These are phyloP conservation scores for Abrostola tripartita DNA, from an alignment of 2,888 invertebrate species.

Conservation along the genomic window DNA sequence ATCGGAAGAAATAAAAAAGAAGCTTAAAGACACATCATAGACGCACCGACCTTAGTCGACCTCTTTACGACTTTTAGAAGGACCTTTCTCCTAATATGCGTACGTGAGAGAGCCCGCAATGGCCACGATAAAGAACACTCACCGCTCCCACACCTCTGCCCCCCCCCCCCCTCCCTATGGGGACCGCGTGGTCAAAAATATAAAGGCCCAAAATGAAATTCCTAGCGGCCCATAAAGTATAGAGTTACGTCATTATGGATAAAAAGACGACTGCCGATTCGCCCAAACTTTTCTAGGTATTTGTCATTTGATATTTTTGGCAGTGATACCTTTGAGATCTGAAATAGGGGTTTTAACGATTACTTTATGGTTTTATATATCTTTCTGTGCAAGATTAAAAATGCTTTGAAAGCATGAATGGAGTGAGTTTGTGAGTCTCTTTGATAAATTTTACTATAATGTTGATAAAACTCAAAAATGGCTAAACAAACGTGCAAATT, in stretches of 20 bases:
- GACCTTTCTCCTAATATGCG: constrained; percentile 78
- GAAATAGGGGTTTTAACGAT: constrained; percentile 21
- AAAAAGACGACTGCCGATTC: constrained; percentile 64
- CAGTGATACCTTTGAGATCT: constrained; percentile 47
- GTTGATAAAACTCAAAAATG: not conserved
- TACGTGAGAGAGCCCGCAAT: constrained; percentile 76
- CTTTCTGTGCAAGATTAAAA: not conserved
- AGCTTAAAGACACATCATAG: constrained; percentile 68
- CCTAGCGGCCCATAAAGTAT: constrained; percentile 81
- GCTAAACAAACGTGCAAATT: not conserved
- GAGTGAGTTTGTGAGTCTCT: not conserved
- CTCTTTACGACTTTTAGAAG: constrained; percentile 79
- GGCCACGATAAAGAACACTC: constrained; percentile 72
- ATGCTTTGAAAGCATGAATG: not conserved
- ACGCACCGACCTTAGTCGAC: constrained; percentile 72
- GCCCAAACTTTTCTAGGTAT: constrained; percentile 39
- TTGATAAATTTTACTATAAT: no score
- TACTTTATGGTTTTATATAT: constrained; percentile 14
- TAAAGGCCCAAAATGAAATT: constrained; percentile 84
- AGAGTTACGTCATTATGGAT: constrained; percentile 83
- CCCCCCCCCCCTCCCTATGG: constrained; percentile 36
- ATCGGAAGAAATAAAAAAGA: constrained; percentile 64
- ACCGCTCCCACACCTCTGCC: constrained; percentile 37
- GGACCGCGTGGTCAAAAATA: constrained; percentile 80
- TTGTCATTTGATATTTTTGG: constrained; percentile 55